These are phyloP conservation scores for Myotis vivesi DNA, from an alignment of 2,797 vertebrate species.

Conservation along the genomic window DNA sequence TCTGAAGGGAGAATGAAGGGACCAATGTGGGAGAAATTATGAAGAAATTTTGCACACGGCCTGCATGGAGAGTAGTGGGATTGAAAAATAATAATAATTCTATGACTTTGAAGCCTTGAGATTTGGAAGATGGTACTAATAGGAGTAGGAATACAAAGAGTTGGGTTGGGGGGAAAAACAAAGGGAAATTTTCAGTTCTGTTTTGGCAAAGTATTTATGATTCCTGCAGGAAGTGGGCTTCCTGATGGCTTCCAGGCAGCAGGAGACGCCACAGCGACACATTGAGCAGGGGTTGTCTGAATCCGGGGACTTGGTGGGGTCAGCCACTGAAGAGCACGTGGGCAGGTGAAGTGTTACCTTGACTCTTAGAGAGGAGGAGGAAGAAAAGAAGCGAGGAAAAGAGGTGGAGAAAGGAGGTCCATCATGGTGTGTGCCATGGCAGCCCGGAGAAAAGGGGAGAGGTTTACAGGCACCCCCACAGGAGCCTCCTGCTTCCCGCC, in stretches of 20 bases:
- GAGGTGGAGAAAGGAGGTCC: rapidly evolving
- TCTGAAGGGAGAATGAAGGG: neutral
- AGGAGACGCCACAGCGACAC: neutral
- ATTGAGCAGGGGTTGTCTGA: neutral
- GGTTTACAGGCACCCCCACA: rapidly evolving
- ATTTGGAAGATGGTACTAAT: neutral
- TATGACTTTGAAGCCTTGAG: neutral
- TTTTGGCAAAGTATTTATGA: neutral
- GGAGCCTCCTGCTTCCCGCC: neutral
- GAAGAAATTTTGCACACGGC: neutral
- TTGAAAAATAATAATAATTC: neutral
- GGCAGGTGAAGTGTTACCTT: neutral
- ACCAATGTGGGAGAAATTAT: neutral
- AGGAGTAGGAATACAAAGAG: neutral
- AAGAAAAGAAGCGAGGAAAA: neutral
- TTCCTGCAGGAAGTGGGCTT: neutral
- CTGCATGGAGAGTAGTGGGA: neutral
- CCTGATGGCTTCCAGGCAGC: neutral
- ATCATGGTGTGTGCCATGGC: rapidly evolving
- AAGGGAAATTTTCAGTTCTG: neutral
- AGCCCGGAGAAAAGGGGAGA: neutral
- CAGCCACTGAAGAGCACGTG: neutral
- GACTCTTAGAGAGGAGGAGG: neutral
- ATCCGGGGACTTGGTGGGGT: neutral
- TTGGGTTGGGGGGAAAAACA: neutral